Conservation (phyloP, 2,888 invertebrate genomes). For the Calliphora vomitoria region DNA sequence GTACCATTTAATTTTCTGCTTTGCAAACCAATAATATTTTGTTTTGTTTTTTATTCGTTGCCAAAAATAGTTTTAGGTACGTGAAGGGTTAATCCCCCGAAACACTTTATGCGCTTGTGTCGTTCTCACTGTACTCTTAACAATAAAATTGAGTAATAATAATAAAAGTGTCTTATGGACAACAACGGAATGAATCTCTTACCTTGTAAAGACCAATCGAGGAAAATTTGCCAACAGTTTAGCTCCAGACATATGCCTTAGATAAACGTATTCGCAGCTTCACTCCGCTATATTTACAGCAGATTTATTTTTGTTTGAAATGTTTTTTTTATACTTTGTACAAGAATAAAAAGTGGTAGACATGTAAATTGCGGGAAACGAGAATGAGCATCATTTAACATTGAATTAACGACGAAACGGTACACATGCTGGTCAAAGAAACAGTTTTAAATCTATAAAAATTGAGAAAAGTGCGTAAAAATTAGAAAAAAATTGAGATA, state of each 20-base stretch:
- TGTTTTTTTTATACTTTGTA: constrained; percentile 62
- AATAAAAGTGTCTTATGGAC: not conserved
- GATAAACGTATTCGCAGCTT: constrained; percentile 72
- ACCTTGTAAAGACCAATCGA: constrained; percentile 54
- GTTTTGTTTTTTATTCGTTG: no score
- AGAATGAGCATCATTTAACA: constrained; percentile 66
- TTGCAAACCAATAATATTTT: no score
- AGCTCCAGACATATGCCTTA: constrained; percentile 73
- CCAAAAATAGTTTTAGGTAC: no score
- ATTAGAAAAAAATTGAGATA: not conserved
- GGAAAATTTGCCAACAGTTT: constrained; percentile 66
- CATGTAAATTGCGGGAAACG: constrained; percentile 71
- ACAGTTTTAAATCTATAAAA: constrained; percentile 42
- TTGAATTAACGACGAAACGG: constrained; percentile 54
- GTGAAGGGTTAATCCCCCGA: constrained; percentile 40
- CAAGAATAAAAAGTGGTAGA: constrained; percentile 46
- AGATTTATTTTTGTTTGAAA: constrained; percentile 69
- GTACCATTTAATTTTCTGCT: no score
- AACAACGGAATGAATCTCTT: constrained; percentile 34
- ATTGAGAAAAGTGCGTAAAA: constrained; percentile 62
- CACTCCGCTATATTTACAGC: constrained; percentile 64
- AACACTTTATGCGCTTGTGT: constrained; percentile 58
- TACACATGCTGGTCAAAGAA: constrained; percentile 56
- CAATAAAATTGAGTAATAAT: constrained; percentile 17
- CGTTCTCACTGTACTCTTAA: constrained; percentile 34